Conservation (phyloP, 2,113 vertebrate genomes). For the Isichthys henryi region DNA sequence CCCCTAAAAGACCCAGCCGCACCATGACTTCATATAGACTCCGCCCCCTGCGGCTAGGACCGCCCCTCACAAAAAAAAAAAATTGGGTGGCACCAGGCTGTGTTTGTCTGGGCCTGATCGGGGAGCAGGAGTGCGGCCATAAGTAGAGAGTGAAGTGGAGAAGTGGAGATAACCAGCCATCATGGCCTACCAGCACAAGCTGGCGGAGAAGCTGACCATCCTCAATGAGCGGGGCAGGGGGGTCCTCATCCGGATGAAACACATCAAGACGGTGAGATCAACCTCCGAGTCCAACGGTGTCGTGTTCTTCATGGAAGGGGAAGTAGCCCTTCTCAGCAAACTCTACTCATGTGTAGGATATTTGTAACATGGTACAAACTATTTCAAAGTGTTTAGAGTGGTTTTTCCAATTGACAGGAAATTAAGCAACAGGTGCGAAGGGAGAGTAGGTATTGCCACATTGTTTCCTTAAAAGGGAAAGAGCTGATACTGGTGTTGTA, state of each 20-base stretch:
- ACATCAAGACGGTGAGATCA: constrained; percentile 85
- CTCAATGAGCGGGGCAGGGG: constrained; percentile 80
- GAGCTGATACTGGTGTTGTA: neutral
- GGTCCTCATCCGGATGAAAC: constrained; percentile 78
- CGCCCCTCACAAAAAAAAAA: neutral
- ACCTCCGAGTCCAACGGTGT: neutral
- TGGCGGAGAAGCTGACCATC: constrained; percentile 85
- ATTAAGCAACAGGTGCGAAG: neutral
- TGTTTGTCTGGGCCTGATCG: neutral
- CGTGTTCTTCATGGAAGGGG: neutral
- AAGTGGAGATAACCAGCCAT: constrained; percentile 42
- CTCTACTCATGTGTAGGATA: neutral
- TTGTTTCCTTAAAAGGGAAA: neutral
- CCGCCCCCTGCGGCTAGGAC: neutral
- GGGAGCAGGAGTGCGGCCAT: neutral
- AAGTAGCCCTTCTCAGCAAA: neutral
- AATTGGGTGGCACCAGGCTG: constrained; percentile 2
- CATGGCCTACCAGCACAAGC: constrained; percentile 79
- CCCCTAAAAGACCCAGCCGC: neutral
- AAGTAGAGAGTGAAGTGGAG: neutral
- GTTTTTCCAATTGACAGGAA: neutral
- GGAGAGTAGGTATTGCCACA: neutral
- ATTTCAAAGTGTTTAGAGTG: neutral
- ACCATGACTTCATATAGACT: neutral
- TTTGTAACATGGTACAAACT: neutral